Conservation (phyloP, 2,113 vertebrate species). For the Lonchura striata region DNA sequence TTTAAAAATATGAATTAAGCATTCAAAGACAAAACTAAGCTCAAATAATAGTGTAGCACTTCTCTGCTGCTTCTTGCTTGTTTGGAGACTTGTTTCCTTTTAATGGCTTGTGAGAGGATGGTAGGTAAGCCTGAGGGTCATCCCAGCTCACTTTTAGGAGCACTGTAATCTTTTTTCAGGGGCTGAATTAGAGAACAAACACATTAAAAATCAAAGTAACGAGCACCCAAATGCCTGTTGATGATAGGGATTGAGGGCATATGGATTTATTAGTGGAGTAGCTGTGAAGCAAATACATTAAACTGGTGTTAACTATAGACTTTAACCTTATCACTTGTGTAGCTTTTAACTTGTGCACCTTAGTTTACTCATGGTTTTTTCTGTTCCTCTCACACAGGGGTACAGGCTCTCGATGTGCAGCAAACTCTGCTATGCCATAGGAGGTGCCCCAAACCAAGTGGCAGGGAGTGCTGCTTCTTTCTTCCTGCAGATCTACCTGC, state of each 20-base stretch:
- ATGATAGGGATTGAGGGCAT: not conserved
- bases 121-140: not conserved
- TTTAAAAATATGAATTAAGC: not conserved
- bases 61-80: not conserved
- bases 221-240: not conserved
- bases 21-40: not conserved
- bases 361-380: not conserved
- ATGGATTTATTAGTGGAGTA: not conserved
- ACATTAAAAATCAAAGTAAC: not conserved
- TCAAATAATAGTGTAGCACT: not conserved
- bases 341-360: not conserved
- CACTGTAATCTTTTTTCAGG: not conserved
- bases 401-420: constrained; percentile 79
- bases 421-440: constrained; percentile 93
- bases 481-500: constrained; percentile 94
- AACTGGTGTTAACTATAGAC: not conserved
- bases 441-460: constrained; percentile 91
- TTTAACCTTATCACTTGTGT: not conserved
- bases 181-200: not conserved
- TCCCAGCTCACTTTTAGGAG: not conserved
- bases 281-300: not conserved
- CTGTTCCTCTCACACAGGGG: constrained; percentile 67
- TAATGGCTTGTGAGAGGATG: not conserved
- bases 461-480: constrained; percentile 90
- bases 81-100: not conserved